Evolutionary conservation across 2,888 invertebrate genomes (phyloP).

Genomic region (Abrostola tripartita): DNA sequence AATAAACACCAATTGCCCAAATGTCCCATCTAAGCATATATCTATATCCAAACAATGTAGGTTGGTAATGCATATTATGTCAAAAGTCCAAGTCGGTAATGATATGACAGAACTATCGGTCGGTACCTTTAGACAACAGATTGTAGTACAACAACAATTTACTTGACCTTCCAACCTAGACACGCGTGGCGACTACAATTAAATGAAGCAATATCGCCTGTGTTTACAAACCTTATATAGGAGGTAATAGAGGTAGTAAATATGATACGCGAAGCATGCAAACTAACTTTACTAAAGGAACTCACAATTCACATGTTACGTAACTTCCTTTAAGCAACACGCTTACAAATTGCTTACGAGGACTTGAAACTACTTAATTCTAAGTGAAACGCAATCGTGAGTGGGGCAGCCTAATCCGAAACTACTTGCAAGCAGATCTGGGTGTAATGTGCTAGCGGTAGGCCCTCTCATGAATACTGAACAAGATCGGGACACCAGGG

Average conservation of each 20-base stretch:
- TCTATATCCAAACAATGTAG: too few species aligned
- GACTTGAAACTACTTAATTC: slow-evolving; percentile 73
- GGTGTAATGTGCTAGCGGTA: slow-evolving; percentile 75
- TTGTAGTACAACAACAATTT: neutral
- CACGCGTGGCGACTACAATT: neutral
- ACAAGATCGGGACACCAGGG: slow-evolving; percentile 57
- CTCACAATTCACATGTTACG: slow-evolving; percentile 44
- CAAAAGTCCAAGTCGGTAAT: too few species aligned
- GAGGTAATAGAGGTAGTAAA: slow-evolving; percentile 13
- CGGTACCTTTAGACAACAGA: too few species aligned
- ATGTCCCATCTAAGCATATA: too few species aligned
- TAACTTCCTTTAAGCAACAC: slow-evolving; percentile 58
- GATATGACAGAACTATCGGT: too few species aligned
- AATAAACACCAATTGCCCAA: too few species aligned
- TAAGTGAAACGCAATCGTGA: slow-evolving; percentile 70
- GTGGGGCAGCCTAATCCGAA: slow-evolving; percentile 77
- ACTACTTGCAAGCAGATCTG: slow-evolving; percentile 80
- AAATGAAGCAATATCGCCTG: slow-evolving; percentile 5
- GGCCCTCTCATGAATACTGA: slow-evolving; percentile 83
- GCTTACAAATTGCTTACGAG: slow-evolving; percentile 69
- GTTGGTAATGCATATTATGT: too few species aligned
- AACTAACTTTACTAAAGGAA: slow-evolving; percentile 33
- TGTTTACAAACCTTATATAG: slow-evolving; percentile 3
- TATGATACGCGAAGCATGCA: slow-evolving; percentile 9
- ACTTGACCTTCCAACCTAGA: neutral